phyloP scores from a whole-genome alignment of 2,113 vertebrate genomes.

The Thermophis baileyi region DNA sequence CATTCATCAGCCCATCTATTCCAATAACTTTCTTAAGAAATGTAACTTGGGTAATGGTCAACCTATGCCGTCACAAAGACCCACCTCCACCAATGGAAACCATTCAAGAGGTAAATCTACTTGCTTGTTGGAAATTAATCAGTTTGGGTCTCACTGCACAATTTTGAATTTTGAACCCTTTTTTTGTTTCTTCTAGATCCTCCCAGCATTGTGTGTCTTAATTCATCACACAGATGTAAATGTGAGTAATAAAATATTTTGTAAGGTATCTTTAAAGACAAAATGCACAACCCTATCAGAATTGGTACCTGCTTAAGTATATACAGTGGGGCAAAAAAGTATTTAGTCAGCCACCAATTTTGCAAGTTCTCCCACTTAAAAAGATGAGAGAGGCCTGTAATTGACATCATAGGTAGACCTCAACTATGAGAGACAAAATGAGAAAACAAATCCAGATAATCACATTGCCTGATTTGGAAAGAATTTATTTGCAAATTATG shows the following conservation, averaged over 20 bases:
- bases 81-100: slow-evolving; percentile 98
- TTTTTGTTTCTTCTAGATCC: slow-evolving; percentile 75
- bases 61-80: slow-evolving; percentile 98
- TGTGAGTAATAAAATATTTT: slow-evolving; percentile 75
- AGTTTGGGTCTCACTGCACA: not conserved
- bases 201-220: slow-evolving; percentile 93
- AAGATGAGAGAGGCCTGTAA: too few relatives aligned
- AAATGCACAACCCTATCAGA: not conserved
- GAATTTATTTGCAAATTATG: too few relatives aligned
- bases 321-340: too few relatives aligned
- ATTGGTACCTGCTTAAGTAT: not conserved
- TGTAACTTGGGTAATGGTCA: slow-evolving; percentile 99
- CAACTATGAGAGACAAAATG: too few relatives aligned
- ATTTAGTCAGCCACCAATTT: too few relatives aligned
- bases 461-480: too few relatives aligned
- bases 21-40: slow-evolving; percentile 99
- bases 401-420: too few relatives aligned
- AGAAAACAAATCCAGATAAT: too few relatives aligned
- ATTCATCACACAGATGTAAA: slow-evolving; percentile 99
- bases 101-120: slow-evolving; percentile 89
- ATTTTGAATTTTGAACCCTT: slow-evolving; percentile 1
- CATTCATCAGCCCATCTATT: slow-evolving; percentile 98
- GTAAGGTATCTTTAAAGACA: not conserved
- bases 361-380: too few relatives aligned
- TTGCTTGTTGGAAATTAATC: not conserved